Percentiles rank a stretch among this genome's conserved stretches.
phyloP scores from a whole-genome alignment of 2,113 vertebrate species.

The Indicator indicator region DNA sequence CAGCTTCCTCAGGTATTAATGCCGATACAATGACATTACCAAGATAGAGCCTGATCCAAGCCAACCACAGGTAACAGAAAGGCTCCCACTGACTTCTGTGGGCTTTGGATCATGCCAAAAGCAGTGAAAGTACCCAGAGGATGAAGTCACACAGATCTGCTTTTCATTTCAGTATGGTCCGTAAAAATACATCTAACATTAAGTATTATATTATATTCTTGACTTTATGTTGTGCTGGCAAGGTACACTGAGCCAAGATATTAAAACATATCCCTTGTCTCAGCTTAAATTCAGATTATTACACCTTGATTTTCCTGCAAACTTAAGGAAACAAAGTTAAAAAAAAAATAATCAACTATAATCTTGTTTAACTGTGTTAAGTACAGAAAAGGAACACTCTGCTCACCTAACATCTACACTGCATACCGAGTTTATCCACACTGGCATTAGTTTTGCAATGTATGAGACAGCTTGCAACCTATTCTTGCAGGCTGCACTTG shows the following conservation, averaged over 20 bases:
- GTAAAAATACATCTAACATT: background rate
- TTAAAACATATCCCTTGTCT: background rate
- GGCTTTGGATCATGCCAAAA: background rate
- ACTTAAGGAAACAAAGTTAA: background rate
- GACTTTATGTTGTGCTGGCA: background rate
- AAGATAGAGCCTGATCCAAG: background rate
- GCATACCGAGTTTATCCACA: background rate
- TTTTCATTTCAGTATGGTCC: background rate
- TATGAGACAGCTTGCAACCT: background rate
- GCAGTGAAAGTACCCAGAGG: background rate
- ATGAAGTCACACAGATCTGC: background rate
- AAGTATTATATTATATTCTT: background rate
- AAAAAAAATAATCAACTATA: background rate
- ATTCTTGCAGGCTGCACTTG: background rate
- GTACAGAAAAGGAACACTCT: background rate
- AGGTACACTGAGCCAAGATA: background rate
- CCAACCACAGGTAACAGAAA: background rate
- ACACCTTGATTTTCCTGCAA: background rate
- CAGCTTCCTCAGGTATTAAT: conserved; percentile 18
- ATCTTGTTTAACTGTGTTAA: background rate
- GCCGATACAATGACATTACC: conserved; percentile 11
- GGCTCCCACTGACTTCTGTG: background rate
- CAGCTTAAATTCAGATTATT: background rate
- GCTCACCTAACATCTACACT: background rate
- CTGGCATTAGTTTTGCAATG: background rate